Conservation (phyloP, 2,888 invertebrate species). For the Diplolepis rosae region DNA sequence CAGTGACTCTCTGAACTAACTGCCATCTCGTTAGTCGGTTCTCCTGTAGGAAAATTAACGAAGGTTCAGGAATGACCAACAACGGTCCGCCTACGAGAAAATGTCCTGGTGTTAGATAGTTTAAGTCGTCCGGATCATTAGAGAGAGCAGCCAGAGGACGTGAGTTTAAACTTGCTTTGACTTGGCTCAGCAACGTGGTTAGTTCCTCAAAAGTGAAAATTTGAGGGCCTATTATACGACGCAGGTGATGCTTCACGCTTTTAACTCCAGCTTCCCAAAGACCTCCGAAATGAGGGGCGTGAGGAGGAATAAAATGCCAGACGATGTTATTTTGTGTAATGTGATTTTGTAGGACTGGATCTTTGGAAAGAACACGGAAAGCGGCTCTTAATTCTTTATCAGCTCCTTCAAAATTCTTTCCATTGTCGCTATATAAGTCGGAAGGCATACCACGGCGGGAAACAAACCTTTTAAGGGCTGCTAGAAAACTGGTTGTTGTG, state of each 20-base stretch:
- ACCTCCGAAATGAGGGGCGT: slow-evolving; percentile 17
- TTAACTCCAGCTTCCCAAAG: slow-evolving; percentile 19
- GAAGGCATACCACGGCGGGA: slow-evolving; percentile 47
- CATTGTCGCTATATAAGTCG: slow-evolving; percentile 52
- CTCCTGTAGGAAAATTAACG: neutral
- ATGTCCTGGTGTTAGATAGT: slow-evolving; percentile 22
- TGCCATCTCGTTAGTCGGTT: slow-evolving; percentile 4
- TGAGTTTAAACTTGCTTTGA: slow-evolving; percentile 2
- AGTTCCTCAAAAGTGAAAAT: slow-evolving; percentile 26
- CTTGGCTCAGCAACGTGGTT: neutral
- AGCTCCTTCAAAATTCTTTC: slow-evolving; percentile 58
- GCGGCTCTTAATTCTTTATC: slow-evolving; percentile 39
- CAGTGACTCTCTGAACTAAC: neutral
- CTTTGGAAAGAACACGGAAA: neutral
- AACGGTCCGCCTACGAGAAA: neutral
- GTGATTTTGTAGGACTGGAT: neutral
- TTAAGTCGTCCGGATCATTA: neutral
- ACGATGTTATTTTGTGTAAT: neutral
- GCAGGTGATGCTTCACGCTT: slow-evolving; percentile 10
- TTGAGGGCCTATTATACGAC: neutral
- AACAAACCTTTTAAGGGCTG: slow-evolving; percentile 52
- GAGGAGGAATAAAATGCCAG: slow-evolving; percentile 12
- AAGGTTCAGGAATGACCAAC: too few species aligned
- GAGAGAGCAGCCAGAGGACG: neutral
- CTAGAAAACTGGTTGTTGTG: slow-evolving; percentile 50